A percentile compares a stretch with the other conserved stretches of the same genome.
These are phyloP conservation scores for Agrypnia vestita DNA, from an alignment of 1,140 invertebrate species.

Conservation along the genomic window DNA sequence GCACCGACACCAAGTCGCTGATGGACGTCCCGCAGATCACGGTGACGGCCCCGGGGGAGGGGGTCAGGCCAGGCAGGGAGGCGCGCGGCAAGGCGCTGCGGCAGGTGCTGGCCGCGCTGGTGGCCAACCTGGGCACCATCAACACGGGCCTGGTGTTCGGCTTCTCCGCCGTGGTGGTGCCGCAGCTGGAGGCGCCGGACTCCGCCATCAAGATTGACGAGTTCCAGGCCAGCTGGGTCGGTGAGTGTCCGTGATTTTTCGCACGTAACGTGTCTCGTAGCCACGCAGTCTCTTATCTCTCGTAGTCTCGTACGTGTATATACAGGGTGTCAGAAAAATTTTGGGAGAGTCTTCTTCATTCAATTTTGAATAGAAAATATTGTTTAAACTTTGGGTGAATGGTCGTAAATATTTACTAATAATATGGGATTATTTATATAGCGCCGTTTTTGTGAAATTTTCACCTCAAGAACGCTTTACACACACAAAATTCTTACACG, in stretches of 20 bases:
- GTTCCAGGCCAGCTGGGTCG: conserved; percentile 81
- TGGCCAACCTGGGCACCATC: conserved; percentile 80
- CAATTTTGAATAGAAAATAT: too few species aligned
- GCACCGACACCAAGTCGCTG: conserved; percentile 67
- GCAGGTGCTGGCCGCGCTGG: conserved; percentile 77
- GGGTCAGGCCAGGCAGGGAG: conserved; percentile 63
- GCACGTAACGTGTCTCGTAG: not conserved
- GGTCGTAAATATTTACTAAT: too few species aligned
- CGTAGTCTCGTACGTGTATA: too few species aligned
- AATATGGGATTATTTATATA: too few species aligned
- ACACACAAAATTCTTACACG: too few species aligned
- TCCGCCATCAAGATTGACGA: conserved; percentile 75
- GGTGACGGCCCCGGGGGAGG: conserved; percentile 60
- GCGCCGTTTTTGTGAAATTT: too few species aligned
- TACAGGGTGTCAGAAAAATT: too few species aligned
- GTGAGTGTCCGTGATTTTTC: conserved; percentile 70
- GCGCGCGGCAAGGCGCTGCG: conserved; percentile 72
- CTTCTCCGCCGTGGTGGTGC: conserved; percentile 81
- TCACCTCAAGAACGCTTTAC: too few species aligned
- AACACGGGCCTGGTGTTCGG: conserved; percentile 83
- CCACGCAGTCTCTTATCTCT: too few species aligned
- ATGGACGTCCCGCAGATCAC: conserved; percentile 59
- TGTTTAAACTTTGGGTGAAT: too few species aligned
- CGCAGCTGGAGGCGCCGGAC: conserved; percentile 75
- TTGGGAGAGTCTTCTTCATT: too few species aligned